These are phyloP conservation scores for Candoia aspera DNA, from an alignment of 2,113 vertebrate species.

Conservation along the genomic window DNA sequence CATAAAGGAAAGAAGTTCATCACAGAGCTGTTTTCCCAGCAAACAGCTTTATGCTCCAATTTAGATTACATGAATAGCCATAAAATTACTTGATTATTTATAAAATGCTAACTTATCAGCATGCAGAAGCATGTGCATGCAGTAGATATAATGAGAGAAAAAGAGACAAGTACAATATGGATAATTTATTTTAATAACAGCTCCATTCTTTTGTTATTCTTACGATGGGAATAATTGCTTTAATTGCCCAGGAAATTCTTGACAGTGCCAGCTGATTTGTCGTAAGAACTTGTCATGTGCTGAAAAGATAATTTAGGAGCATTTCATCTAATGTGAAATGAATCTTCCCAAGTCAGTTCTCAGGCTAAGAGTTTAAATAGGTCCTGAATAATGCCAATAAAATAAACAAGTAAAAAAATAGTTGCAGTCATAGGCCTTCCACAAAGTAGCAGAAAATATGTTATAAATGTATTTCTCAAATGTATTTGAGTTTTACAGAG, in stretches of 20 bases:
- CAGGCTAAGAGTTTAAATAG: slow-evolving; percentile 19
- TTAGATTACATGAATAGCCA: slow-evolving; percentile 30
- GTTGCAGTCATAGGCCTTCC: slow-evolving; percentile 26
- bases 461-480: not conserved
- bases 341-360: slow-evolving; percentile 49
- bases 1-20: not conserved
- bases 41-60: slow-evolving; percentile 42
- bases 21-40: not conserved
- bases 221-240: slow-evolving; percentile 52
- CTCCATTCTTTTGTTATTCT: slow-evolving; percentile 60
- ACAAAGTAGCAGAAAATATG: slow-evolving; percentile 5
- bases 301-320: slow-evolving; percentile 54
- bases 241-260: slow-evolving; percentile 71
- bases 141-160: not conserved
- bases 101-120: slow-evolving; percentile 19
- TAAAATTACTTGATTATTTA: slow-evolving; percentile 29
- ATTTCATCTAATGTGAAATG: slow-evolving; percentile 60
- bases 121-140: not conserved
- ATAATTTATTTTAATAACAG: slow-evolving; percentile 40
- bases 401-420: slow-evolving; percentile 29
- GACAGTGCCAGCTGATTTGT: slow-evolving; percentile 59
- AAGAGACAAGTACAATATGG: slow-evolving; percentile 10
- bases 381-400: slow-evolving; percentile 10
- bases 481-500: not conserved
- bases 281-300: slow-evolving; percentile 59